These are phyloP conservation scores for Toxonevra muliebris DNA, from an alignment of 2,888 invertebrate genomes.

Conservation along the genomic window DNA sequence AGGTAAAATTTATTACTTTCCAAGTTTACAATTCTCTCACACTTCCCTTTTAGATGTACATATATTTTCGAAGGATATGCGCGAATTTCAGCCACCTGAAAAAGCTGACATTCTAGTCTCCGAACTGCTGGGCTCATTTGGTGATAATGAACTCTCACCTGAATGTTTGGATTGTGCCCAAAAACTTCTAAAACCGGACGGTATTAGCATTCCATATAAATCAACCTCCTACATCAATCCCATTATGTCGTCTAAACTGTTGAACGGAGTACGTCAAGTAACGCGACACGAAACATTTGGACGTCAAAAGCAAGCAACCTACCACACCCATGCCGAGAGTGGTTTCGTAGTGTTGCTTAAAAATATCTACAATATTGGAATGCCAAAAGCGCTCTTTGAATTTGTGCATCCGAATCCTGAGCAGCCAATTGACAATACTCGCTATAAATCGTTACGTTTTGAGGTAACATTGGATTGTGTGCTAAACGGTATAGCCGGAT, in stretches of 20 bases:
- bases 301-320: slow-evolving; percentile 49
- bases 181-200: slow-evolving; percentile 82
- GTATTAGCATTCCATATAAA: slow-evolving; percentile 88
- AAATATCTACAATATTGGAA: slow-evolving; percentile 61
- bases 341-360: slow-evolving; percentile 86
- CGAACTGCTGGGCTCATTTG: slow-evolving; percentile 95
- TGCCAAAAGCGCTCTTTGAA: slow-evolving; percentile 73
- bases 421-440: slow-evolving; percentile 74
- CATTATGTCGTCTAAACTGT: slow-evolving; percentile 88
- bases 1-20: slow-evolving; percentile 44
- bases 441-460: slow-evolving; percentile 77
- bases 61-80: slow-evolving; percentile 87
- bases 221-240: slow-evolving; percentile 94
- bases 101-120: slow-evolving; percentile 96
- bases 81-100: slow-evolving; percentile 80
- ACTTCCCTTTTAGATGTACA: slow-evolving; percentile 68
- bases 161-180: slow-evolving; percentile 97
- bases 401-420: slow-evolving; percentile 90
- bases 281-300: slow-evolving; percentile 45
- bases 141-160: slow-evolving; percentile 98
- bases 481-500: slow-evolving; percentile 95
- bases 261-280: slow-evolving; percentile 74
- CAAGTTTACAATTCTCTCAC: background rate
- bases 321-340: slow-evolving; percentile 72
- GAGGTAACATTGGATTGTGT: slow-evolving; percentile 78